phyloP scores from a whole-genome alignment of 2,797 vertebrate species.

The Crocodylus rhombifer region DNA sequence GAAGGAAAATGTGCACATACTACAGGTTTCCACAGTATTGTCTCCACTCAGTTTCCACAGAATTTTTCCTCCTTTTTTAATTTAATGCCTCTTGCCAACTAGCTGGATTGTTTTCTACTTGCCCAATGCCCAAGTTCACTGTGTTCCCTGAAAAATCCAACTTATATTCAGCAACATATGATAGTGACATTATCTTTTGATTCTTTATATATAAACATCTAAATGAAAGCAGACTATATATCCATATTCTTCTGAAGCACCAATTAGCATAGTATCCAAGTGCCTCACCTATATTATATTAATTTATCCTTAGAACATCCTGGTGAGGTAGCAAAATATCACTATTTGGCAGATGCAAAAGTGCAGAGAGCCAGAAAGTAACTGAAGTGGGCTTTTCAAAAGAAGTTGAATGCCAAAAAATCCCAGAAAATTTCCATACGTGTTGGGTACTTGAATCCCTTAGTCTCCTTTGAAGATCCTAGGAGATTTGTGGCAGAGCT shows the following conservation, averaged over 20 bases:
- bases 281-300: neutral
- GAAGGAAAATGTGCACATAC: neutral
- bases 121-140: neutral
- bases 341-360: neutral
- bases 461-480: neutral
- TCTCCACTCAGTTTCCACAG: neutral
- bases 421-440: neutral
- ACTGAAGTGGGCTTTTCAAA: neutral
- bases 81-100: neutral
- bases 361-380: neutral
- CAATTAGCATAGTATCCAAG: neutral
- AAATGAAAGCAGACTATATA: neutral
- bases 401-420: neutral
- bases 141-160: neutral
- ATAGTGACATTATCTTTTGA: neutral
- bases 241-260: neutral
- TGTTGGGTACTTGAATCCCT: neutral
- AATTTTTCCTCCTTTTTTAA: neutral
- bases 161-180: neutral
- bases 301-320: neutral
- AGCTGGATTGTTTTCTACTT: neutral
- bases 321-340: neutral
- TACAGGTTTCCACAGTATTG: neutral
- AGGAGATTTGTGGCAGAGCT: accelerated
- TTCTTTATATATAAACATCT: neutral